Percentiles rank a stretch among this genome's conserved stretches.
Conservation (phyloP, 2,113 vertebrate genomes). For the Urocitellus parryii region DNA sequence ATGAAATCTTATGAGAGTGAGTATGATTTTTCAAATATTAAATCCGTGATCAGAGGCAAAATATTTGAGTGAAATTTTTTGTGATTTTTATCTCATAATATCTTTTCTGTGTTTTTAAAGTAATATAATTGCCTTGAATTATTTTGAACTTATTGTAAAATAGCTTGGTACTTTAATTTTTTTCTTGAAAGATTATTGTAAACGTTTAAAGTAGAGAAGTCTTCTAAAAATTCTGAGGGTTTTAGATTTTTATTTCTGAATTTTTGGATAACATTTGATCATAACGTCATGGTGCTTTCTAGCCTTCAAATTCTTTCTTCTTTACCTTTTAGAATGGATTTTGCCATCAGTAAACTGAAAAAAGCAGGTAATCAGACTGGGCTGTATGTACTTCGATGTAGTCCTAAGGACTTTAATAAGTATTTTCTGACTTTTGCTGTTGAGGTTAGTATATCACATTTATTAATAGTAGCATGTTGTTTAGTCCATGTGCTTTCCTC, state of each 20-base stretch:
- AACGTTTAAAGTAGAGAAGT: not conserved
- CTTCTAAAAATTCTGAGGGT: not conserved
- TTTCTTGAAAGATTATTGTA: conserved; percentile 28
- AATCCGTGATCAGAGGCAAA: conserved; percentile 51
- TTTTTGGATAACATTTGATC: not conserved
- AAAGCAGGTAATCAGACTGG: conserved; percentile 94
- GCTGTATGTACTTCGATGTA: conserved; percentile 95
- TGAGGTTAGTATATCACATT: conserved; percentile 91
- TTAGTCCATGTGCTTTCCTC: not conserved
- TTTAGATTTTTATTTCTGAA: conserved; percentile 36
- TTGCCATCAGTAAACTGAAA: conserved; percentile 93
- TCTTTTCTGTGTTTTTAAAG: conserved; percentile 50
- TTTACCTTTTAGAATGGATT: conserved; percentile 93
- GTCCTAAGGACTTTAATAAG: conserved; percentile 96
- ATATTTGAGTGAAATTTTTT: conserved; percentile 55
- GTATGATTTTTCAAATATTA: not conserved
- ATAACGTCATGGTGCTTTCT: not conserved
- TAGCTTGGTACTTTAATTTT: not conserved
- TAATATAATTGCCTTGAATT: conserved; percentile 46
- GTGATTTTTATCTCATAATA: conserved; percentile 23
- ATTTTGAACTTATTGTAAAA: conserved; percentile 17
- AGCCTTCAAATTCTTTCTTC: conserved; percentile 55
- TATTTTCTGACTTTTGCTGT: conserved; percentile 97
- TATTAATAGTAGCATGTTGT: conserved; percentile 34
- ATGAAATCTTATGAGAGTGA: conserved; percentile 36